A percentile compares a stretch with the other conserved stretches of the same genome.
These are phyloP conservation scores for Phataginus tricuspis DNA, from an alignment of 2,797 vertebrate genomes.

Conservation along the genomic window DNA sequence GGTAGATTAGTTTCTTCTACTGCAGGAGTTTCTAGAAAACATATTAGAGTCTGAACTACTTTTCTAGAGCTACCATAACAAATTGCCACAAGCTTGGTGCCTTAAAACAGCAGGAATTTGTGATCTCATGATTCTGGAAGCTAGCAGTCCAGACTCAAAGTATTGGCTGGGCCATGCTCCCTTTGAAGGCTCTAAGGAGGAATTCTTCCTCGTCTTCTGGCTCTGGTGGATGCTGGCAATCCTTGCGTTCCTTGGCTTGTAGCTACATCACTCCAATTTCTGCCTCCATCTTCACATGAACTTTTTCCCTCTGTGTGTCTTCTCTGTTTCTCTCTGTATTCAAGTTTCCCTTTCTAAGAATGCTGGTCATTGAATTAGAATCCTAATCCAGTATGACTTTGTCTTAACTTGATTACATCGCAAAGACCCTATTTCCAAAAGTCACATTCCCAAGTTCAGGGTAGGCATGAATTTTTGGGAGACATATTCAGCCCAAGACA, in stretches of 20 bases:
- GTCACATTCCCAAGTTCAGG: neutral
- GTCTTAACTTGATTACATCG: neutral
- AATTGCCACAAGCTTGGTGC: neutral
- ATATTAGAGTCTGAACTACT: neutral
- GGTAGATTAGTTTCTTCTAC: neutral
- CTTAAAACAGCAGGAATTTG: neutral
- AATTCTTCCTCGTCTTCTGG: neutral
- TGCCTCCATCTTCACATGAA: neutral
- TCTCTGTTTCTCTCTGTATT: neutral
- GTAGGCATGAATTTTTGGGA: neutral
- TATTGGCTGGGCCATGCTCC: neutral
- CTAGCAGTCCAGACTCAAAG: neutral
- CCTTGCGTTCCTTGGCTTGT: neutral
- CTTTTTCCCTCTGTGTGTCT: neutral
- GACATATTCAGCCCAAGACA: neutral
- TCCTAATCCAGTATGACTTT: neutral
- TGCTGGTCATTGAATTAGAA: neutral
- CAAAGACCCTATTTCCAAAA: neutral
- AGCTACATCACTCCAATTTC: neutral
- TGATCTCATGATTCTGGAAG: neutral
- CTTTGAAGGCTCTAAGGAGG: neutral
- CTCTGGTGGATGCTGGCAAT: neutral
- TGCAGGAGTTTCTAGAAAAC: neutral
- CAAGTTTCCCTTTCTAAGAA: neutral
- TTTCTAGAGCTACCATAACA: neutral